phyloP scores from a whole-genome alignment of 2,113 vertebrate genomes.

The Perca schrenkii region DNA sequence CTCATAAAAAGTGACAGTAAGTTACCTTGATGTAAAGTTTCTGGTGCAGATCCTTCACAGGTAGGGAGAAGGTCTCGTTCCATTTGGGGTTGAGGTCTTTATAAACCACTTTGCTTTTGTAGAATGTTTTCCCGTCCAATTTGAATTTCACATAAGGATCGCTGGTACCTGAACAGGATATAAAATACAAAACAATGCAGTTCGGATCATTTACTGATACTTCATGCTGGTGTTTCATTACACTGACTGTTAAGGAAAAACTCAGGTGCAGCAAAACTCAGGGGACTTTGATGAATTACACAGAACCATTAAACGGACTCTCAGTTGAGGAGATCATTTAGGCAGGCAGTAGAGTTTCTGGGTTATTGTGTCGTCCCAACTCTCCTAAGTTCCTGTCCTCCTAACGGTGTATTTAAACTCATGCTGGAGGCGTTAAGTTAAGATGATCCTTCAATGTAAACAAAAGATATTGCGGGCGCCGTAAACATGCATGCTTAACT shows the following conservation, averaged over 20 bases:
- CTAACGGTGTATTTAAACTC: no score
- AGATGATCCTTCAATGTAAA: no score
- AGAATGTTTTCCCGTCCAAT: constrained; percentile 94
- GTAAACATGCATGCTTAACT: no score
- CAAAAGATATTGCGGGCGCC: no score
- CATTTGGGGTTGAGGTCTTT: constrained; percentile 96
- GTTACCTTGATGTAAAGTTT: constrained; percentile 92
- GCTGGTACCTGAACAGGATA: constrained; percentile 90
- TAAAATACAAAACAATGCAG: constrained; percentile 1
- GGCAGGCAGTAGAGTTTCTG: no score
- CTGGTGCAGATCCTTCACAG: constrained; percentile 90
- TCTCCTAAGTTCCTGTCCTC: no score
- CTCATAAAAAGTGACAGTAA: background rate
- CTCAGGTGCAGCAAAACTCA: no score
- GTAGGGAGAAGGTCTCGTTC: constrained; percentile 94
- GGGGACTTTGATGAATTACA: no score
- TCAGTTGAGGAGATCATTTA: no score
- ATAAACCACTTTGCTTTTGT: constrained; percentile 96
- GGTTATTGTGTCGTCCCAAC: no score
- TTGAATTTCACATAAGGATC: constrained; percentile 98
- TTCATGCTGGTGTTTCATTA: background rate
- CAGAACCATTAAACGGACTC: no score
- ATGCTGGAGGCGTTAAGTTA: no score
- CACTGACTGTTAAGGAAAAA: background rate
- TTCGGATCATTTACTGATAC: background rate